Conservation (phyloP, 2,888 invertebrate genomes). For the Deilephila porcellus region DNA sequence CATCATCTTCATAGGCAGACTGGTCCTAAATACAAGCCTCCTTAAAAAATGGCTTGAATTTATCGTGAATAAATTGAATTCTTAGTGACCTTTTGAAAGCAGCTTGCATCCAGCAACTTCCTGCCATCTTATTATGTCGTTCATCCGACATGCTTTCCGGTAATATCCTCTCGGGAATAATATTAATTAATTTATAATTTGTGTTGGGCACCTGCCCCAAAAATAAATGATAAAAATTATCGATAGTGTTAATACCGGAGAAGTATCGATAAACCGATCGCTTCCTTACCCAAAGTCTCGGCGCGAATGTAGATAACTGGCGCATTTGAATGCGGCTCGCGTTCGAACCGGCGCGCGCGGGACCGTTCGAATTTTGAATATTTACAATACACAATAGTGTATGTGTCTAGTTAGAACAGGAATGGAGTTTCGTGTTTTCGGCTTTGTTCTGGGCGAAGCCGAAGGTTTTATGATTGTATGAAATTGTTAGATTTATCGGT, state of each 20-base stretch:
- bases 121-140: too few relatives aligned
- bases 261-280: not conserved
- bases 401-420: not conserved
- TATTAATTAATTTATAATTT: too few relatives aligned
- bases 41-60: too few relatives aligned
- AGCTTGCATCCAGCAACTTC: too few relatives aligned
- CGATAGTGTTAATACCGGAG: not conserved
- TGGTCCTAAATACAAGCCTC: too few relatives aligned
- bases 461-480: not conserved
- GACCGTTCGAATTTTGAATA: constrained; percentile 45
- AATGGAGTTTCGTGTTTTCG: not conserved
- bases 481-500: not conserved
- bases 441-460: not conserved
- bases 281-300: constrained; percentile 19
- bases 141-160: too few relatives aligned
- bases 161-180: too few relatives aligned
- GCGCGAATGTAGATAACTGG: constrained; percentile 60
- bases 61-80: too few relatives aligned
- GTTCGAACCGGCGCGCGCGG: constrained; percentile 44
- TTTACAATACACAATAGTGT: constrained; percentile 43
- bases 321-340: constrained; percentile 74
- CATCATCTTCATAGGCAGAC: too few relatives aligned
- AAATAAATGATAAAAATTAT: not conserved
- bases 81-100: too few relatives aligned
- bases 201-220: too few relatives aligned